phyloP scores from a whole-genome alignment of 30 jellyfish, hydroid and myxozoan genomes.

The Pseudorhiza aurosa region DNA sequence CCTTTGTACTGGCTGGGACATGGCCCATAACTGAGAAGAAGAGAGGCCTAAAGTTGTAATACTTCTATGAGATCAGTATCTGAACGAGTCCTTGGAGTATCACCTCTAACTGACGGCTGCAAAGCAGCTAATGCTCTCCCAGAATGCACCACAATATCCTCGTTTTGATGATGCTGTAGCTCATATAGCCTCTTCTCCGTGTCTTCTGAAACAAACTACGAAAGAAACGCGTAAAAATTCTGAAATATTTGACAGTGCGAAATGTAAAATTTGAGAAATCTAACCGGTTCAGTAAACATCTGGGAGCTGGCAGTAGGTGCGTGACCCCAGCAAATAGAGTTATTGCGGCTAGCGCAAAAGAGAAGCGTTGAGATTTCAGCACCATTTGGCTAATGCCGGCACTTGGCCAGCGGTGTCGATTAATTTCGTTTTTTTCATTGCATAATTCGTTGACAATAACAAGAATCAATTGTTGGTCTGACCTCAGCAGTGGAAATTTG shows the following conservation, averaged over 20 bases:
- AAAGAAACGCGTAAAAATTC: not conserved
- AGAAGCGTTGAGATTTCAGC: too few species aligned
- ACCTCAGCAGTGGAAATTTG: constrained; percentile 82
- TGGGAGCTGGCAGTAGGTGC: too few species aligned
- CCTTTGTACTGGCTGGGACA: too few species aligned
- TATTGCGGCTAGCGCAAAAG: too few species aligned
- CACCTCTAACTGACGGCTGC: constrained; percentile 29
- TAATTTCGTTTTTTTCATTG: too few species aligned
- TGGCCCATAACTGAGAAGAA: too few species aligned
- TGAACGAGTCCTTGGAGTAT: not conserved
- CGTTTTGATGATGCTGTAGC: constrained; percentile 58
- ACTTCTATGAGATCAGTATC: constrained; percentile 72
- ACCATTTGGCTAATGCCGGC: too few species aligned
- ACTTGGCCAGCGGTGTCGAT: too few species aligned
- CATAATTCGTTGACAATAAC: not conserved
- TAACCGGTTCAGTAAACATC: too few species aligned
- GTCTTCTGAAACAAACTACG: constrained; percentile 71
- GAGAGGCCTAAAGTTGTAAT: constrained; percentile 27
- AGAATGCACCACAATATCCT: constrained; percentile 67
- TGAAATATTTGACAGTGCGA: not conserved
- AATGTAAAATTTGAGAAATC: too few species aligned
- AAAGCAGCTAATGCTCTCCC: constrained; percentile 63
- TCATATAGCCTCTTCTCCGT: constrained; percentile 58
- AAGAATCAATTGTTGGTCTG: not conserved
- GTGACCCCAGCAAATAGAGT: too few species aligned